Evolutionary conservation across 2,797 vertebrate genomes (phyloP), one percentile per base, ranked within the genome.

Genomic region (Phrynocephalus guinanensis): DNA sequence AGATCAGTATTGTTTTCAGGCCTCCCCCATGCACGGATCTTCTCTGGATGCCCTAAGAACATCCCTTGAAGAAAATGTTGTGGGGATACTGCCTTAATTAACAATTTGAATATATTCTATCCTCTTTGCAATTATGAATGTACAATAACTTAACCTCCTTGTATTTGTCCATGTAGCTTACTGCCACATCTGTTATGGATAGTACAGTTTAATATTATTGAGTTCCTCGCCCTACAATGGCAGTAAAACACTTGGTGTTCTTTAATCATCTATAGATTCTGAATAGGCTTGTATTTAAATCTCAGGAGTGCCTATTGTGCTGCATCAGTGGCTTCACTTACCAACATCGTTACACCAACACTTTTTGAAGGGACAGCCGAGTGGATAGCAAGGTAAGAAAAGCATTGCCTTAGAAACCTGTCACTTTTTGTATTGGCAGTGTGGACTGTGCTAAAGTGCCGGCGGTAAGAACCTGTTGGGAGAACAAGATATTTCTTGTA

Each of bases 301-400:
- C 0, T 0, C 86, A 99, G 99, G 96, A 99, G 99, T 0, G 98
- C 98, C 0, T 99, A 99, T 91, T 99, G 99, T 28, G 99, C 99
- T 0, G 97, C 98, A 1, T 97, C 98, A 0, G 98, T 99, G 52
- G 98, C 99, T 5, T 99, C 97, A 0, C 91, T 97, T 80, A 99
- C 98, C 86, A 99, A 99, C 94, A 96, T 98, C 95, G 89, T 98
- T 90, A 98, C 97, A 0, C 96, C 98, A 0, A 87, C 94, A 0
- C 97, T 99, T 91, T 99, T 99, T 1, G 96, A 98, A 16, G 97
- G 97, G 89, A 99, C 99, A 0, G 98, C 98, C 0, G 97, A 96
- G 94, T 99, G 99, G 99, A 98, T 99, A 1, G 94, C 92, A 75
- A 97, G 97, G 97, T 97, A 94, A 92, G 94, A 91, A 22, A 76